These are phyloP conservation scores for Sipha flava DNA, from an alignment of 1,140 invertebrate species.

Conservation along the genomic window DNA sequence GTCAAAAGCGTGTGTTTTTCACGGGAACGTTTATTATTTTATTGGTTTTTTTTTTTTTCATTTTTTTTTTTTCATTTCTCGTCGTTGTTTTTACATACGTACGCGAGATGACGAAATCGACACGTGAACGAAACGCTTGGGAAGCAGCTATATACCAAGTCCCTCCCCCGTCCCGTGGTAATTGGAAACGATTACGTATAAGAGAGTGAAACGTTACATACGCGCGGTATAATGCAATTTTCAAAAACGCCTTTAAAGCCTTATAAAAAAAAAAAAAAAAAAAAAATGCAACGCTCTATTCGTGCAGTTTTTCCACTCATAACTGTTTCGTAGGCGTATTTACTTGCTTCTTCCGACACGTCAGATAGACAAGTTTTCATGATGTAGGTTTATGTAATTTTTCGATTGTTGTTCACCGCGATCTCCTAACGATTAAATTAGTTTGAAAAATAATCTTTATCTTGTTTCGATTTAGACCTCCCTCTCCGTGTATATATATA, in stretches of 20 bases:
- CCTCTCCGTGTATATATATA: too few relatives aligned
- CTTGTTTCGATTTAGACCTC: neutral
- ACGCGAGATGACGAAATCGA: neutral
- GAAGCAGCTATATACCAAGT: too few relatives aligned
- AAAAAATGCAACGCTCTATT: too few relatives aligned
- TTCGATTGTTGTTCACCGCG: too few relatives aligned
- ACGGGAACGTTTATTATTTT: too few relatives aligned
- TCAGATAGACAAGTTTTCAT: too few relatives aligned
- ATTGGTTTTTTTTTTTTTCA: neutral
- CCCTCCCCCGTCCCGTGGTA: neutral
- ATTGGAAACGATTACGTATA: constrained; percentile 13
- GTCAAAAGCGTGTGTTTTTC: neutral
- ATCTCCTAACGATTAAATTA: neutral
- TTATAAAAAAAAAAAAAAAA: too few relatives aligned
- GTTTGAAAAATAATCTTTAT: neutral
- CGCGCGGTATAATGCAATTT: neutral
- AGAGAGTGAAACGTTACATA: neutral
- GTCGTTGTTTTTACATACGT: neutral
- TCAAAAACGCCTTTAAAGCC: neutral
- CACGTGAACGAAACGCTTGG: too few relatives aligned
- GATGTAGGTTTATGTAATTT: too few relatives aligned
- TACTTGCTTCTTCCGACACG: too few relatives aligned
- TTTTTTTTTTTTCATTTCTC: neutral
- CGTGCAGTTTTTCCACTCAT: too few relatives aligned
- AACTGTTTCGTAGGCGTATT: too few relatives aligned